These are phyloP conservation scores for Coenonympha arcania DNA, from an alignment of 2,888 invertebrate species.

Conservation along the genomic window DNA sequence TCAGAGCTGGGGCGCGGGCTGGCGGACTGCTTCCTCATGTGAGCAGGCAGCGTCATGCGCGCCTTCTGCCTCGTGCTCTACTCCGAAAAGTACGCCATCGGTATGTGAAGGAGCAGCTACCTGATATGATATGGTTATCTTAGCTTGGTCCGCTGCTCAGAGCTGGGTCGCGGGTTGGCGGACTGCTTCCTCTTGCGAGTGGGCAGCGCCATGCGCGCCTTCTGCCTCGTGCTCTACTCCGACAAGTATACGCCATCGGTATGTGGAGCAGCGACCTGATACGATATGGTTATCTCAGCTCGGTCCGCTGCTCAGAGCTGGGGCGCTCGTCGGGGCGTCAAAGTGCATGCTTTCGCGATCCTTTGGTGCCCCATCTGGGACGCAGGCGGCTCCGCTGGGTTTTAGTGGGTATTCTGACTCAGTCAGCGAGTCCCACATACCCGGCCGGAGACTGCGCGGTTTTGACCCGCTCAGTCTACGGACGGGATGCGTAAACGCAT, in stretches of 20 bases:
- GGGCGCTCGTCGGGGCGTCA: too few relatives aligned
- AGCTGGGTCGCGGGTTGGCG: slow-evolving; percentile 60
- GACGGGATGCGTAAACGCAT: too few relatives aligned
- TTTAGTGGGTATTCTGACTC: too few relatives aligned
- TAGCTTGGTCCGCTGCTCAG: slow-evolving; percentile 55
- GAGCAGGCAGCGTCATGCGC: slow-evolving; percentile 51
- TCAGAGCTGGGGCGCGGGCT: slow-evolving; percentile 59
- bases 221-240: slow-evolving; percentile 59
- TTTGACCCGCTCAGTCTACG: too few relatives aligned
- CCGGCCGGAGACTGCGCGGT: too few relatives aligned
- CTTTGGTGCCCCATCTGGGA: too few relatives aligned
- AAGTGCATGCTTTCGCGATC: too few relatives aligned
- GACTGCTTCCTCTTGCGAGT: slow-evolving; percentile 59
- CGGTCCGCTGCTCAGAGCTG: slow-evolving; percentile 57
- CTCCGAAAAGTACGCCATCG: slow-evolving; percentile 62
- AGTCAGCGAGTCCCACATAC: too few relatives aligned
- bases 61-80: slow-evolving; percentile 58
- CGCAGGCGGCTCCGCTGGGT: too few relatives aligned
- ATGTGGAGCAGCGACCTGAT: slow-evolving; percentile 14
- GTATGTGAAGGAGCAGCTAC: slow-evolving; percentile 32
- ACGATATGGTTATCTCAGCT: too few relatives aligned
- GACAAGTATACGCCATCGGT: slow-evolving; percentile 61
- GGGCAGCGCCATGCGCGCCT: slow-evolving; percentile 51
- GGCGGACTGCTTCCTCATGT: slow-evolving; percentile 59
- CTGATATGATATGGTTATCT: too few relatives aligned